phyloP scores from a whole-genome alignment of 2,888 invertebrate species.

The Melikaiella ostensackeni region DNA sequence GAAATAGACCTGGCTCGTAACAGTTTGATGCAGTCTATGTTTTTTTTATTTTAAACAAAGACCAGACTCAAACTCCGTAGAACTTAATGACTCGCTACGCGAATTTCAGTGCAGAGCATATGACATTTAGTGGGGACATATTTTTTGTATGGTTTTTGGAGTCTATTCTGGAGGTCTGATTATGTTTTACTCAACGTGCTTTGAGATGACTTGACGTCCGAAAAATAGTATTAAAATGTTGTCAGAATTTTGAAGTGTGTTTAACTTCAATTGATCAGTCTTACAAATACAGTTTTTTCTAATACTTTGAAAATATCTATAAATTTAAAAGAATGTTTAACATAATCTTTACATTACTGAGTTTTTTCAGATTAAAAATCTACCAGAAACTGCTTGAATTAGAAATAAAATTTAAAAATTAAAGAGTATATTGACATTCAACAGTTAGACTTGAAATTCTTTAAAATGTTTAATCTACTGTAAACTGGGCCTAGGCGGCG shows the following conservation, averaged over 20 bases:
- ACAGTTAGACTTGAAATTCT: no score
- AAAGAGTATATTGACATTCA: no score
- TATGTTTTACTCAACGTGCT: neutral
- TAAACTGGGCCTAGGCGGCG: no score
- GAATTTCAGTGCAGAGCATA: neutral
- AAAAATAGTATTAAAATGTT: neutral
- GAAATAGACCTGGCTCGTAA: neutral
- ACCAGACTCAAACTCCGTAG: neutral
- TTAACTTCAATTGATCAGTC: no score
- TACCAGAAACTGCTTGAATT: no score
- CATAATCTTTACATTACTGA: no score
- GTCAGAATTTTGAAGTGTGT: neutral
- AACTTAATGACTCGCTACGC: neutral
- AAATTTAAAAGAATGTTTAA: no score
- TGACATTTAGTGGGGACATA: neutral
- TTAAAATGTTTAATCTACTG: no score
- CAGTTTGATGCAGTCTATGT: neutral
- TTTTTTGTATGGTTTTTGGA: neutral
- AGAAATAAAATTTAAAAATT: no score
- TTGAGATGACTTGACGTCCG: neutral
- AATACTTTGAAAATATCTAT: no score
- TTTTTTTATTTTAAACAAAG: neutral
- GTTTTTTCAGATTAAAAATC: no score
- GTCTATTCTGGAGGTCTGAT: slow-evolving; percentile 27
- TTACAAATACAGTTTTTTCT: no score